phyloP scores from a whole-genome alignment of 2,888 invertebrate species.

The Axea sp. region DNA sequence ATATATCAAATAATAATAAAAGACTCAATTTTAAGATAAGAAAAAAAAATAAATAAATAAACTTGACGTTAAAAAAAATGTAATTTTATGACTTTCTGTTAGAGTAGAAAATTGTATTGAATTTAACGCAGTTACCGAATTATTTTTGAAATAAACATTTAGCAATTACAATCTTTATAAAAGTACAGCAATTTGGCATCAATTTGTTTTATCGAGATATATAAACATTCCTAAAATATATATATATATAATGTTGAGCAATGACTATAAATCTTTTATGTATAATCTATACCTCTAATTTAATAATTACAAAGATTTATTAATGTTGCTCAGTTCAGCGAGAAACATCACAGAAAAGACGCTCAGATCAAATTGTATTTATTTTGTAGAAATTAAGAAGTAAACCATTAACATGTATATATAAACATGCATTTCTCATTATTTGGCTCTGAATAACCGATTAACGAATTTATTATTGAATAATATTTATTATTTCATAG shows the following conservation, averaged over 20 bases:
- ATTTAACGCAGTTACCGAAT: too few species aligned
- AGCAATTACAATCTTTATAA: too few species aligned
- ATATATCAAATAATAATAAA: too few species aligned
- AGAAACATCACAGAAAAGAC: constrained; percentile 42
- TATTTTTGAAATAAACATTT: too few species aligned
- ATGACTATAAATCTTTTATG: constrained; percentile 64
- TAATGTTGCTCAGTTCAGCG: constrained; percentile 57
- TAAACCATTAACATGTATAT: constrained; percentile 60
- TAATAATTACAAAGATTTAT: constrained; percentile 56
- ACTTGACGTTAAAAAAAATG: too few species aligned
- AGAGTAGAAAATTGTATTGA: too few species aligned
- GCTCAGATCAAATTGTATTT: constrained; percentile 62
- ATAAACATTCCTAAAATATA: constrained; percentile 53
- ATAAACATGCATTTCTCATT: constrained; percentile 20
- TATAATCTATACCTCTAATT: constrained; percentile 30
- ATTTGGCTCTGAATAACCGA: too few species aligned
- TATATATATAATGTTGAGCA: constrained; percentile 68
- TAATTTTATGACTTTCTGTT: too few species aligned
- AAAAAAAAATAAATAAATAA: too few species aligned
- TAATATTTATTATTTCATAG: constrained; percentile 50
- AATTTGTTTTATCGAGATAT: not conserved
- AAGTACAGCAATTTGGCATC: constrained; percentile 26
- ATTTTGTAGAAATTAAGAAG: constrained; percentile 63
- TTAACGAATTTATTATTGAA: constrained; percentile 7
- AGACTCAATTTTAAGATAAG: too few species aligned